Conservation (phyloP, 2,888 invertebrate species). For the Oscheius sp. region DNA sequence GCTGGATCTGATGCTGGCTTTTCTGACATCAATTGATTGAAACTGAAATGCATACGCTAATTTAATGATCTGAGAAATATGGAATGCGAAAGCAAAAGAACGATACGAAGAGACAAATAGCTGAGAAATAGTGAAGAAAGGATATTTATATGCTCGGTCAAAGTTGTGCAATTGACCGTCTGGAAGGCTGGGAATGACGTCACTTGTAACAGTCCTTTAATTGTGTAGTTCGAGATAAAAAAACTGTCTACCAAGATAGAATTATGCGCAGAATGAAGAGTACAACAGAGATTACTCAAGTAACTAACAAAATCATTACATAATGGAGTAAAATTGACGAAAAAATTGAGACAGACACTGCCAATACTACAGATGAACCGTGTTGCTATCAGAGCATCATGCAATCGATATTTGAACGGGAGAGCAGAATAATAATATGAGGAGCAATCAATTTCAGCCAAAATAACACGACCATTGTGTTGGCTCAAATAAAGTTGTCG, state of each 20-base stretch:
- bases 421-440: too few relatives aligned
- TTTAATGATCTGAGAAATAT: not conserved
- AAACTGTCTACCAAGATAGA: not conserved
- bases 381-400: too few relatives aligned
- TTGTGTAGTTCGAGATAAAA: conserved; percentile 11
- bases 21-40: conserved; percentile 6
- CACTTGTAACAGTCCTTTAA: conserved; percentile 27
- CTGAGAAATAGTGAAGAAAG: conserved; percentile 3
- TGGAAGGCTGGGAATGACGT: conserved; percentile 2
- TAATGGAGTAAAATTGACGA: too few relatives aligned
- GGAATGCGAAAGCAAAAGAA: not conserved
- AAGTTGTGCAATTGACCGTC: conserved; percentile 34
- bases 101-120: not conserved
- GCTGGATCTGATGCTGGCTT: not conserved
- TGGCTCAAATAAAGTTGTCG: too few relatives aligned
- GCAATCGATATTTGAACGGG: too few relatives aligned
- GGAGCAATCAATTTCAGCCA: too few relatives aligned
- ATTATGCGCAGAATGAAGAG: not conserved
- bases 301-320: too few relatives aligned
- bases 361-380: too few relatives aligned
- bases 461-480: too few relatives aligned
- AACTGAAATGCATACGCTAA: not conserved
- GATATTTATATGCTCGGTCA: not conserved
- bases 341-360: too few relatives aligned
- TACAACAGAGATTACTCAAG: not conserved